A percentile compares a stretch with the other conserved stretches of the same genome.
phyloP scores from a whole-genome alignment of 2,797 vertebrate species.

The Chaetodon trifasciatus region DNA sequence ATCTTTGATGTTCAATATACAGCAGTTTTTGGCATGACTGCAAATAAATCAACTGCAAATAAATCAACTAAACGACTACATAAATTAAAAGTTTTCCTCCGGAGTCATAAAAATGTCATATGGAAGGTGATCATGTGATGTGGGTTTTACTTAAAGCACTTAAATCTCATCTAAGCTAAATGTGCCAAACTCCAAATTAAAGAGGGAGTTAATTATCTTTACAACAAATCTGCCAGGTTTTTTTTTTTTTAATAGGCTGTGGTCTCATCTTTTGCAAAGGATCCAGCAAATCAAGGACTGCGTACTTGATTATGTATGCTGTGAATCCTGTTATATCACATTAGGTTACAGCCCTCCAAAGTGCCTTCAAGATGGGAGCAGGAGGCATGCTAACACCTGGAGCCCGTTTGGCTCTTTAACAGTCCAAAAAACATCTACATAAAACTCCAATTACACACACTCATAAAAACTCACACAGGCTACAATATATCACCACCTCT shows the following conservation, averaged over 20 bases:
- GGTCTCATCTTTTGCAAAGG: constrained; percentile 11
- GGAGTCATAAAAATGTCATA: constrained; percentile 6
- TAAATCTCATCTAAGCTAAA: constrained; percentile 36
- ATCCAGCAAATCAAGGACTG: constrained; percentile 11
- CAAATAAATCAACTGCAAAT: constrained; percentile 9
- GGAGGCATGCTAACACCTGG: constrained; percentile 68
- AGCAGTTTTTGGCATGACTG: neutral
- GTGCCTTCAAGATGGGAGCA: constrained; percentile 48
- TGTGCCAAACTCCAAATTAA: constrained; percentile 59
- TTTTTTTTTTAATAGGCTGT: constrained; percentile 41
- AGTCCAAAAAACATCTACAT: constrained; percentile 74
- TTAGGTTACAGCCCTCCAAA: constrained; percentile 36
- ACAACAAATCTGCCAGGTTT: constrained; percentile 44
- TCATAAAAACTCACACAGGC: constrained; percentile 69
- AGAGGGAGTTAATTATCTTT: constrained; percentile 58
- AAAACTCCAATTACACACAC: constrained; percentile 80
- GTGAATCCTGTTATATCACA: constrained; percentile 17
- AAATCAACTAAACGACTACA: constrained; percentile 9
- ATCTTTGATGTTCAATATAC: neutral
- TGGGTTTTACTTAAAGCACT: constrained; percentile 36
- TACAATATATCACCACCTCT: constrained; percentile 65
- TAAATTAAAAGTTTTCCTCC: constrained; percentile 25
- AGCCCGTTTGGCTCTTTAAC: constrained; percentile 74
- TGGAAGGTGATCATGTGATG: constrained; percentile 11
- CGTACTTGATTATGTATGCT: neutral